Percentiles rank a stretch among this genome's conserved stretches.
These are phyloP conservation scores for Periphyllus acericola DNA, from an alignment of 2,888 invertebrate genomes.

Conservation along the genomic window DNA sequence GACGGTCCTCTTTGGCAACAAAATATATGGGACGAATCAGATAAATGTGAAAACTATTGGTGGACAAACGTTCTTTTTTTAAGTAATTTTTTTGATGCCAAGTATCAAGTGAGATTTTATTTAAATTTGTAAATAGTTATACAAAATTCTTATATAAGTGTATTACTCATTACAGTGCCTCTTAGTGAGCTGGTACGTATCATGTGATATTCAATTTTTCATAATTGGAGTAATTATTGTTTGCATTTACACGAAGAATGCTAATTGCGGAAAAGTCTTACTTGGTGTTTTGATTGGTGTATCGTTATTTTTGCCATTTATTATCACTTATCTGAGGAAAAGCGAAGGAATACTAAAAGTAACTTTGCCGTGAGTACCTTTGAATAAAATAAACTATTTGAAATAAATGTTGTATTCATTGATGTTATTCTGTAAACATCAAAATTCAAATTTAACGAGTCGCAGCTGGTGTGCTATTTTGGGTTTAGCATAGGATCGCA, in stretches of 20 bases:
- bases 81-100: slow-evolving; percentile 64
- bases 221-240: slow-evolving; percentile 46
- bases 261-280: neutral
- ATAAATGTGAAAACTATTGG: slow-evolving; percentile 64
- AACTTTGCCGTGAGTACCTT: neutral
- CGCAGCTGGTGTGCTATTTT: no score
- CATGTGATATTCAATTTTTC: slow-evolving; percentile 61
- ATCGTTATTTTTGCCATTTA: slow-evolving; percentile 2
- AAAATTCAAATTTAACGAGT: neutral
- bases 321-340: neutral
- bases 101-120: slow-evolving; percentile 64
- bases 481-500: no score
- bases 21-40: slow-evolving; percentile 62
- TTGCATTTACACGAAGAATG: slow-evolving; percentile 21
- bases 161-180: slow-evolving; percentile 54
- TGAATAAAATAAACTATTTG: neutral
- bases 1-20: slow-evolving; percentile 64
- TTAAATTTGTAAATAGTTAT: slow-evolving; percentile 62
- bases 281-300: neutral
- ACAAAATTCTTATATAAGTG: no score
- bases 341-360: slow-evolving; percentile 27
- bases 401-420: neutral
- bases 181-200: slow-evolving; percentile 62
- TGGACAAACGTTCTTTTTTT: slow-evolving; percentile 64
- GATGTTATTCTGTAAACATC: neutral